Base-by-base conservation (phyloP, 2,113 vertebrate genomes). In the Passer domesticus region DNA sequence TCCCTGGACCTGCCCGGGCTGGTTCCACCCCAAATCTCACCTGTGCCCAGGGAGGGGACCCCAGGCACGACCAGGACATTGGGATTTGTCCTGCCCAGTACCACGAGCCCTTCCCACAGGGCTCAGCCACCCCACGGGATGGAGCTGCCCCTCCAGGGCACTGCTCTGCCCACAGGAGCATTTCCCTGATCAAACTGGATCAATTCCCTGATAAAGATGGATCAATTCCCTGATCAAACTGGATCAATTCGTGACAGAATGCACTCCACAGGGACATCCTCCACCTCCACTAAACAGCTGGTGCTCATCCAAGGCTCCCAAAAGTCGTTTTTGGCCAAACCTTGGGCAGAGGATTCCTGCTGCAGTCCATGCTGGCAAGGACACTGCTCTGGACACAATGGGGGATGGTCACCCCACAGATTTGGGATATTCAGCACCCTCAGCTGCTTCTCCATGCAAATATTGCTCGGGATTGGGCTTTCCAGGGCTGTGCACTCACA, bases 361-460 rank as follows among this genome's bases (percentile, higher is more conserved):
- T 10, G n/a, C 55, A 7, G 58, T 2, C 49, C 37, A 4, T 1
- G 15, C 5, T 0, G 7, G 10, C 28, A 47, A 8, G 30, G 46
- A 43, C 2, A 16, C 8, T 3, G 4, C 43, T 25, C 41, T 24
- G 20, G 27, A 20, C 15, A 52, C 50, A 52, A 6, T 2, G 27
- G 25, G 50, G 50, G 50, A 52, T 10, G 15, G 9, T 10, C 24
- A 25, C 24, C 47, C 50, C 50, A 28, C 25, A 25, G 13, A 17
- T 10, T 13, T 2, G 2, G n/a, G 53, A 22, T 1, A 13, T 10
- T 31, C 11, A 3, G 13, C 44, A 39, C 11, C 35, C 4, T 0
- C 3, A 2, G 43, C 44, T 43, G 39, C 84, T n/a, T 37, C 28
- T 12, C 90, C 20, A 1, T 3, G 37, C 56, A 11, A 22, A 7